phyloP scores from a whole-genome alignment of 2,113 vertebrate genomes.

The Stercorarius parasiticus region DNA sequence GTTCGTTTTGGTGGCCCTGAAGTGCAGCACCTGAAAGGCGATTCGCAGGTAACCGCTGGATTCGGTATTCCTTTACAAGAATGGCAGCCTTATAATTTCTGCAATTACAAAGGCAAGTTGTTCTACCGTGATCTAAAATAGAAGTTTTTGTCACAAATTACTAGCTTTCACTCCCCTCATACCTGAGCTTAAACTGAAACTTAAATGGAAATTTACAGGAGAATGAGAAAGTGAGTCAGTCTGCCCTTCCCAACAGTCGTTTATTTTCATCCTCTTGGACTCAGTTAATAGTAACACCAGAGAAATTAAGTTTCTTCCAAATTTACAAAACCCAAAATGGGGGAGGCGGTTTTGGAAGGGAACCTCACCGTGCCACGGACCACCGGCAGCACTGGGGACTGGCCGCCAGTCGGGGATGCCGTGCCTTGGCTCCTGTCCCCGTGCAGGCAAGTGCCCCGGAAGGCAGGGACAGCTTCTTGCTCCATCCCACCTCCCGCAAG shows the following conservation, averaged over 20 bases:
- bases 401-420: not conserved
- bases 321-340: not conserved
- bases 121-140: conserved; percentile 15
- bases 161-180: conserved; percentile 42
- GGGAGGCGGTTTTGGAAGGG: not conserved
- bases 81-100: conserved; percentile 8
- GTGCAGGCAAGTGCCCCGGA: not conserved
- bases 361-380: not conserved
- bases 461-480: not conserved
- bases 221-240: conserved; percentile 57
- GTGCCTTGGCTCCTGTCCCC: not conserved
- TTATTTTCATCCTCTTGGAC: conserved; percentile 26
- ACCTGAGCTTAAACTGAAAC: conserved; percentile 52
- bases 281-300: conserved; percentile 20
- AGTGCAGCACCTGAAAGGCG: not conserved
- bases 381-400: accelerated
- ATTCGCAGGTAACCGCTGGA: accelerated
- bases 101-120: conserved; percentile 50
- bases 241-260: conserved; percentile 29
- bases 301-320: conserved; percentile 8
- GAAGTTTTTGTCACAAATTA: conserved; percentile 54
- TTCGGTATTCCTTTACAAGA: not conserved
- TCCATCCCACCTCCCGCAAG: not conserved
- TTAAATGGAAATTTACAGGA: conserved; percentile 61
- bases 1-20: not conserved